These are phyloP conservation scores for Hipparchia sbordonii DNA, from an alignment of 2,888 invertebrate genomes.

Conservation along the genomic window DNA sequence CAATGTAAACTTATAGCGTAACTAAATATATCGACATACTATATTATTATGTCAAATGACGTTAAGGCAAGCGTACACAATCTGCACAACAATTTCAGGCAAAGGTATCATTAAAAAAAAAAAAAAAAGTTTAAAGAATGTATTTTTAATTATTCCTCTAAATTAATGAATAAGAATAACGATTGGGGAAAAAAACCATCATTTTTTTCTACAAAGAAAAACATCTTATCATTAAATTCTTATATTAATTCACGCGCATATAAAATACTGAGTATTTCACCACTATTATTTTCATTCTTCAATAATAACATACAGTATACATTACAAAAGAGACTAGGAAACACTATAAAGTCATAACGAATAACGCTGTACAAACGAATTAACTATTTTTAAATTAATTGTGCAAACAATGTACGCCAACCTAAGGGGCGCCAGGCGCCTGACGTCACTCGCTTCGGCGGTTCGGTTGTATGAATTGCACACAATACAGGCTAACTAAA, in stretches of 20 bases:
- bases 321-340: conserved; percentile 33
- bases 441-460: conserved; percentile 4
- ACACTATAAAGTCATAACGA: conserved; percentile 15
- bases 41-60: conserved; percentile 3
- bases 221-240: conserved; percentile 13
- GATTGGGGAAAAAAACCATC: not conserved
- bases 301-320: conserved; percentile 32
- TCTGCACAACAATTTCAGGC: conserved; percentile 7
- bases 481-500: conserved; percentile 1
- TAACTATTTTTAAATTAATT: not conserved
- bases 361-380: not conserved
- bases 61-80: conserved; percentile 31
- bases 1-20: conserved; percentile 9
- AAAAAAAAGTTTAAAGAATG: conserved; percentile 6
- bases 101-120: conserved; percentile 12
- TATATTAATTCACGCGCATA: not conserved
- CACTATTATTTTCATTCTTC: conserved; percentile 16
- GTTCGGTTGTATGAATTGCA: conserved; percentile 1
- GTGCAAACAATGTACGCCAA: conserved; percentile 17
- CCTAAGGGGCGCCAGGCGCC: not conserved
- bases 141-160: conserved; percentile 13
- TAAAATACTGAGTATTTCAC: conserved; percentile 24
- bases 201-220: conserved; percentile 8
- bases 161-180: not conserved
- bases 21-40: conserved; percentile 1